Evolutionary conservation across 2,888 invertebrate genomes (phyloP), one percentile per base, ranked within the genome.

Genomic region (Andrena hattorfiana): DNA sequence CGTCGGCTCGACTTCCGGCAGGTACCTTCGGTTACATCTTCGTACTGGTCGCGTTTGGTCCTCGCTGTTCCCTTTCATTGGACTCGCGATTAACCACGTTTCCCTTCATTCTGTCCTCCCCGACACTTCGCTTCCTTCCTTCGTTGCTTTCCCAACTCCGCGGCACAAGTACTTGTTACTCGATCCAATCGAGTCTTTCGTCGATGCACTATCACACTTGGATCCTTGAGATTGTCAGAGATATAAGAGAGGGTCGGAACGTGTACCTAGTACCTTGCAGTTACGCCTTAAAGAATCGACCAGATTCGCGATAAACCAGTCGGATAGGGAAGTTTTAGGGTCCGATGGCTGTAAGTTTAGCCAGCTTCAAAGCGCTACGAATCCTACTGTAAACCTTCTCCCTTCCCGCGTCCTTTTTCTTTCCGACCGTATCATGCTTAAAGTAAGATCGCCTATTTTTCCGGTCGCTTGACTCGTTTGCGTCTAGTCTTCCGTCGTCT

Each of bases 11-110:
- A 28, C 59, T 51, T 51, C 26, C 20, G 26, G 10, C 74, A 62
- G 54, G 79, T 83, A 79, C 78, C 77, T 42, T 42, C 42, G 42
- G 83, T 90, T 90, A 89, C 86, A 87, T 84, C 74, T 77, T 83
- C 70, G 63, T 63, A 49, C 70, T n/a, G 35, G 16, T 26, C 26
- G 20, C 51, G 13, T 59, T 6, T 16, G 42, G 16, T 30, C 6
- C 16, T 2, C 51, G 16, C 20, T 20, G 48, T 20, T 16, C 3
- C 28, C 23, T 26, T 4, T 16, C 54, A 1, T 23, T 8, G 16
- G 8, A 35, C 23, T 23, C 3, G 0, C 26, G 10, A 13, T 20
- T 6, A 4, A 4, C 13, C 6, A 0, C 35, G 42, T 4, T 64
- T 16, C 16, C 28, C 54, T 35, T 60, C 80, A 32, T 80, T 16